A percentile compares a stretch with the other conserved stretches of the same genome.
Evolutionary conservation across 1,140 invertebrate species (phyloP).

Genomic region (Proctacanthus coquilletti): DNA sequence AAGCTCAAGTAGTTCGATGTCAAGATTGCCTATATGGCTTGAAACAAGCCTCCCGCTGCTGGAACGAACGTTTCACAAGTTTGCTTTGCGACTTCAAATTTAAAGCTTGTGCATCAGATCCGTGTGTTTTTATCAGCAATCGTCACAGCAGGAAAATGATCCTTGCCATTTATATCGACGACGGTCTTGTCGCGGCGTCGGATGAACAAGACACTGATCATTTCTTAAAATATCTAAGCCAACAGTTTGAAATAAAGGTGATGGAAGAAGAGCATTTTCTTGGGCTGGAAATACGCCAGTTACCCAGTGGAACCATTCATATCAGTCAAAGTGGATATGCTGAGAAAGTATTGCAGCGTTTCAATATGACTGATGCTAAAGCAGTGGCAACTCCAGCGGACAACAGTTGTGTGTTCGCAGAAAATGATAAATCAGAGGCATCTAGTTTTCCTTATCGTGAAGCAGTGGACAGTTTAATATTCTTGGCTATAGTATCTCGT

Average conservation of each 20-base stretch:
- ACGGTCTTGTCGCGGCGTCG: constrained; percentile 21
- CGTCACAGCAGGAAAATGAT: constrained; percentile 13
- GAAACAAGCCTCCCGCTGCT: constrained; percentile 15
- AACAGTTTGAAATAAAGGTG: constrained; percentile 16
- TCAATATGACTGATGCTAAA: constrained; percentile 22
- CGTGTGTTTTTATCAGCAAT: constrained; percentile 18
- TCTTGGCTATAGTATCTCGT: constrained; percentile 20
- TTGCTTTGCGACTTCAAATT: constrained; percentile 19
- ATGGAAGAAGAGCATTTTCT: constrained; percentile 12
- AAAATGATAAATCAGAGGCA: no score
- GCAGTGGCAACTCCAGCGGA: constrained; percentile 20
- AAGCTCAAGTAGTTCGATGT: constrained; percentile 25
- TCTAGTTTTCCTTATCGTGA: constrained; percentile 13
- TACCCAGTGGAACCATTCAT: constrained; percentile 7
- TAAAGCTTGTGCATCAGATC: constrained; percentile 17
- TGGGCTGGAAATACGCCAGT: constrained; percentile 15
- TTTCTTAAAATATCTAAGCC: constrained; percentile 12
- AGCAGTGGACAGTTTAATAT: constrained; percentile 25
- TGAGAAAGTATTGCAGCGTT: constrained; percentile 20
- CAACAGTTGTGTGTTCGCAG: no score
- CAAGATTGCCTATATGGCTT: constrained; percentile 18
- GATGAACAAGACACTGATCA: constrained; percentile 8
- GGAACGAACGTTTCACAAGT: constrained; percentile 14
- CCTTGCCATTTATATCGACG: constrained; percentile 26
- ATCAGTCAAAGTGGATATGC: constrained; percentile 20